Percentiles rank a stretch among this genome's conserved stretches.
Evolutionary conservation across 2,888 invertebrate species (phyloP).

Genomic region (Adelognathus sp.): DNA sequence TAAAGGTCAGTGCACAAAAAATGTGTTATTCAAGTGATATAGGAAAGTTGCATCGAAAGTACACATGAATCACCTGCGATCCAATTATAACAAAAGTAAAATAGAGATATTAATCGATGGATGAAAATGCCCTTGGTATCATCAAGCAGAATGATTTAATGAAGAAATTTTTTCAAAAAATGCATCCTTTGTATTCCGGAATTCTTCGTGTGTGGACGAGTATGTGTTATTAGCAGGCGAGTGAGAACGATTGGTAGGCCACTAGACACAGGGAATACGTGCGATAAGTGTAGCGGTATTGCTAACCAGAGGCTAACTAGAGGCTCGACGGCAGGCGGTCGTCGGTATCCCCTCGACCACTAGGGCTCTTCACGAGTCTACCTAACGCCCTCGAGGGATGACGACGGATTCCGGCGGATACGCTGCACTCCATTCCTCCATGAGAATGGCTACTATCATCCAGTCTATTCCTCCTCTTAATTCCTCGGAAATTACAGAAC

Average conservation of each 20-base stretch:
- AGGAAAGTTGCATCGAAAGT: neutral
- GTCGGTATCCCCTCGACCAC: conserved; percentile 6
- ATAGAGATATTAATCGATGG: too few relatives aligned
- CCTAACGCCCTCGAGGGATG: conserved; percentile 6
- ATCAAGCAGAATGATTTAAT: too few relatives aligned
- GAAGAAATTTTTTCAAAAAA: too few relatives aligned
- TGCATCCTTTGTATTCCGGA: neutral
- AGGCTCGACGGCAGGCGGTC: conserved; percentile 15
- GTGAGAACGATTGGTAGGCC: neutral
- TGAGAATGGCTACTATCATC: neutral
- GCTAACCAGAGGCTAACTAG: neutral
- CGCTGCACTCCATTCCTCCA: neutral
- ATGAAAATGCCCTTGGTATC: too few relatives aligned
- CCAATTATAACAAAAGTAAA: too few relatives aligned
- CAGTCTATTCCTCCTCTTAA: too few relatives aligned
- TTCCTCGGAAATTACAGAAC: too few relatives aligned
- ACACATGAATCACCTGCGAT: too few relatives aligned
- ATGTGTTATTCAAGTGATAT: neutral
- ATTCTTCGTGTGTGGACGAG: neutral
- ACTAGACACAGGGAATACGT: neutral
- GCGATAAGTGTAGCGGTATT: neutral
- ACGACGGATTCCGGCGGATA: conserved; percentile 5
- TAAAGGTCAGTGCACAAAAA: conserved; percentile 46
- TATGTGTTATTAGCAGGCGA: neutral
- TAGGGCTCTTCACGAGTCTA: neutral